A percentile compares a stretch with the other conserved stretches of the same genome.
These are phyloP conservation scores for Nebria salina DNA, from an alignment of 2,888 invertebrate genomes.

Conservation along the genomic window DNA sequence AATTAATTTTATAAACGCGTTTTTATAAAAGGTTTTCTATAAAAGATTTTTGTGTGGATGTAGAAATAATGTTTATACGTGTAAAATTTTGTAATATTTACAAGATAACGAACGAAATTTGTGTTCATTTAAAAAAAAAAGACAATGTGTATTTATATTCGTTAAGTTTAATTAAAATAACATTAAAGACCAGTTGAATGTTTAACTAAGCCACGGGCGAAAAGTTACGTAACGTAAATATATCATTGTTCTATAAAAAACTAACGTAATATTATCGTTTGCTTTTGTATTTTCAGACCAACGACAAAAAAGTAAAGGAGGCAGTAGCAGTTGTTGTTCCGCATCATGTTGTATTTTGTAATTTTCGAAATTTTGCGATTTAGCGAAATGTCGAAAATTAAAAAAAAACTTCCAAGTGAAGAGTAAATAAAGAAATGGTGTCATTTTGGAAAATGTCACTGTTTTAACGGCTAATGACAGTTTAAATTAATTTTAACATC, in stretches of 20 bases:
- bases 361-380: slow-evolving; percentile 54
- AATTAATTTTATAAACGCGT: no score
- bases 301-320: slow-evolving; percentile 95
- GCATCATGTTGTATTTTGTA: slow-evolving; percentile 94
- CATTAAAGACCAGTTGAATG: neutral
- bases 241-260: neutral
- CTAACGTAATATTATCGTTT: no score
- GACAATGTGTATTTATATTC: neutral
- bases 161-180: neutral
- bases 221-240: neutral
- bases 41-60: neutral
- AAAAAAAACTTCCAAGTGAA: slow-evolving; percentile 23
- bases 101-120: neutral
- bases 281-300: slow-evolving; percentile 76
- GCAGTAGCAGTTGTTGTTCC: slow-evolving; percentile 94
- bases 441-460: slow-evolving; percentile 30
- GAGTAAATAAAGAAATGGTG: slow-evolving; percentile 1
- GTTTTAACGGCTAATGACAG: slow-evolving; percentile 44
- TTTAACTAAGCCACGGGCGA: neutral
- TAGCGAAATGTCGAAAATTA: neutral
- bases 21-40: no score
- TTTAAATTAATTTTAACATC: slow-evolving; percentile 37
- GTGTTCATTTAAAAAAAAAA: neutral
- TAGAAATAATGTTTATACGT: neutral
- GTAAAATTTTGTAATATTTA: neutral